Evolutionary conservation across 2,888 invertebrate genomes (phyloP).

Genomic region (Augochlorella aurata): DNA sequence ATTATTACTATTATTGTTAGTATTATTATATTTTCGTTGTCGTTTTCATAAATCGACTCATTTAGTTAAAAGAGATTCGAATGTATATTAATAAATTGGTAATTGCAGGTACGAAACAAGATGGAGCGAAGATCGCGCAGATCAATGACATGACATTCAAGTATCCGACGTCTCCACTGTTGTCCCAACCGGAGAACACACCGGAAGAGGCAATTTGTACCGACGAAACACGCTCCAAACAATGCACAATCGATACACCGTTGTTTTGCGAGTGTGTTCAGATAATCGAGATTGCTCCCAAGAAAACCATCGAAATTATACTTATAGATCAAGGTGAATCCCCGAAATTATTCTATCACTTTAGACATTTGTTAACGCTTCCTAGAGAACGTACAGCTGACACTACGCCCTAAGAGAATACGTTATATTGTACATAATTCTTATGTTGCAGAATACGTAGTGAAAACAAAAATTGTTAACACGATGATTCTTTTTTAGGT

Average conservation of each 20-base stretch:
- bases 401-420: no score
- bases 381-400: no score
- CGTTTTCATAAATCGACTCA: no score
- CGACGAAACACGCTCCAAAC: constrained; percentile 76
- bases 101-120: constrained; percentile 55
- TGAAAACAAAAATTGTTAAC: neutral
- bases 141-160: constrained; percentile 85
- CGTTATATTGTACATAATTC: no score
- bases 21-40: no score
- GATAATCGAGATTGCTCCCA: constrained; percentile 82
- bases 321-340: constrained; percentile 85
- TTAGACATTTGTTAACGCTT: no score
- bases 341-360: neutral
- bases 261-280: constrained; percentile 85
- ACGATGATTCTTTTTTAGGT: constrained; percentile 77
- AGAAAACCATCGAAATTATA: constrained; percentile 84
- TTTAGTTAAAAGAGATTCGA: neutral
- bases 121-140: constrained; percentile 80
- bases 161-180: constrained; percentile 84
- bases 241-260: constrained; percentile 61
- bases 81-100: neutral
- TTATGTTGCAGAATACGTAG: neutral
- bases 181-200: constrained; percentile 83
- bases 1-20: no score
- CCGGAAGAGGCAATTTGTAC: constrained; percentile 64